Base-by-base conservation (phyloP, 2,888 invertebrate genomes). In the Dorcus hopei region DNA sequence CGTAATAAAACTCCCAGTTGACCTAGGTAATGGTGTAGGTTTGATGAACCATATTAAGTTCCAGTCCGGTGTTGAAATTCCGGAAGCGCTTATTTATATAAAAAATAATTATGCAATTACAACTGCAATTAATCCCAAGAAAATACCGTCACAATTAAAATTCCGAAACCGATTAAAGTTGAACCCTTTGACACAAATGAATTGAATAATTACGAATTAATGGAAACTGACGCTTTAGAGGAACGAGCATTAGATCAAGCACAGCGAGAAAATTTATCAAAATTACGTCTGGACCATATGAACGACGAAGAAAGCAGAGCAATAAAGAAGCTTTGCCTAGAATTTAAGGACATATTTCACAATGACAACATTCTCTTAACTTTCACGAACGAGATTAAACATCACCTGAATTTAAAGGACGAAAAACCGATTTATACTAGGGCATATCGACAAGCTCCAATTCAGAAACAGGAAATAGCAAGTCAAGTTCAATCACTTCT, bases 401-500 rank as follows among this genome's bases (percentile, higher is more conserved):
- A 69, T 38, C 45, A 45, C 47, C 65, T 65, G 9, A 51, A 51
- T n/a, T 38, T 61, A 14, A 59, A 47, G 9, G 58, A 59, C 16
- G 62, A 66, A 54, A 62, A 54, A 39, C 63, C 65, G 9, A 48
- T 61, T 14, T 56, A 62, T 33, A 49, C 63, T 3, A 68, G 66
- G 58, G 54, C 66, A 38, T 61, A 68, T 57, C 49, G 67, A 54
- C 66, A 69, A 39, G 68, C 71, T 5, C 52, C 65, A 14, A 51
- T 66, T 3, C 68, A 70, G 51, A 64, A 61, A 54, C 51, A 59
- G 41, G 67, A 69, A 60, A 65, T 70, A 6, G 19, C 61, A 19
- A 56, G 6, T 23, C 65, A 65, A 58, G 55, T 65, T 0, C 33
- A 59, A 8, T 51, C 49, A 42, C 58, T 66, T 52, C 41, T 65